Evolutionary conservation across 2,888 invertebrate genomes (phyloP).

Genomic region (Meandrusa payeni): DNA sequence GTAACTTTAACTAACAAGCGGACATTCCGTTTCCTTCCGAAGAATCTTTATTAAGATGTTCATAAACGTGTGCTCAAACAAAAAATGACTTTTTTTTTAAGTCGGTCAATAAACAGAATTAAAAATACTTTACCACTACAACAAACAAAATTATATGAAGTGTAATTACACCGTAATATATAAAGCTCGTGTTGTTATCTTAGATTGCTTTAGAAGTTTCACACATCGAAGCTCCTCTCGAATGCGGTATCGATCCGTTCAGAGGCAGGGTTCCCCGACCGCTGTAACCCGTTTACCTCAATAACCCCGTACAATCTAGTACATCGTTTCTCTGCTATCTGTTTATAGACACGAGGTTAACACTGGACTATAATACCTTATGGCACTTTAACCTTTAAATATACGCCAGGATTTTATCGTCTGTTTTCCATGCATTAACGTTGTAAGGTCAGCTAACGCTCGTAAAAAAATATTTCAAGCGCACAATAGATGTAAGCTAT

Average conservation of each 20-base stretch:
- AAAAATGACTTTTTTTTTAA: too few species aligned
- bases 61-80: too few species aligned
- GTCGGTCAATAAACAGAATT: too few species aligned
- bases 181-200: not conserved
- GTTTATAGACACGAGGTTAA: conserved; percentile 2
- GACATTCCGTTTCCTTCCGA: too few species aligned
- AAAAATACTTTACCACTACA: too few species aligned
- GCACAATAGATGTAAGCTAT: too few species aligned
- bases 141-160: not conserved
- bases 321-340: not conserved
- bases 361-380: not conserved
- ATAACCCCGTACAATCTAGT: conserved; percentile 49
- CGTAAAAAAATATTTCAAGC: too few species aligned
- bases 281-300: conserved; percentile 54
- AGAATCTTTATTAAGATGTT: too few species aligned
- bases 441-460: too few species aligned
- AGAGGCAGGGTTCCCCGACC: conserved; percentile 40
- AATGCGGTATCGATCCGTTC: conserved; percentile 53
- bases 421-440: too few species aligned
- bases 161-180: too few species aligned
- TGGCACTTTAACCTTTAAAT: conserved; percentile 4
- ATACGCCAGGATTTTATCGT: not conserved
- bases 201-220: not conserved
- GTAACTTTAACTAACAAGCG: too few species aligned
- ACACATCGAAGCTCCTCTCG: not conserved